Base-by-base conservation (phyloP, 2,113 vertebrate species). In the Halichoerus grypus region DNA sequence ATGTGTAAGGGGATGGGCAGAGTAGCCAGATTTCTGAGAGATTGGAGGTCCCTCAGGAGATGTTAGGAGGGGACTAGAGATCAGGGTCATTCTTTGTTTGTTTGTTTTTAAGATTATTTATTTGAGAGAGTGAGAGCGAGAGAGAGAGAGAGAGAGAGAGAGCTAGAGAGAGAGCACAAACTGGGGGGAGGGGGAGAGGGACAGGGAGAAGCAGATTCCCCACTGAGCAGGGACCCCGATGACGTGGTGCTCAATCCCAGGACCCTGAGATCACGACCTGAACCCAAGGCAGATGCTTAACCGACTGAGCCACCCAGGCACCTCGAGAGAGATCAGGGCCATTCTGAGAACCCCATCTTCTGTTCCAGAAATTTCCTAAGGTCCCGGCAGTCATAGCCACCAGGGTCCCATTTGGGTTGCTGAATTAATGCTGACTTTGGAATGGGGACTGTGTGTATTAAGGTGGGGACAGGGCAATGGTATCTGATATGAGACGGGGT, bases 1-100 rank as follows among this genome's bases (percentile, higher is more conserved):
- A 0, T 15, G 18, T 31, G 39, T 22, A 7, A 55, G 92, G 49
- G 0, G 0, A 8, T 2, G 1, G 8, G 28, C 5, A 3, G 0
- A 2, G 53, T 14, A 31, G 55, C 33, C 28, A 1, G 53, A 11
- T 57, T 81, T 42, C 16, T 28, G 42, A 39, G 42, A n/a, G 28
- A 36, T 0, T 84, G 36, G 72, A 42, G 31, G n/a, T 42, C 22
- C 51, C 77, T 26, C 24, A 1, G 31, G 49, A 28, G 6, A 36
- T 11, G 57, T 55, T 61, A 21, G 55, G 82, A 88, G n/a, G 22
- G 24, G 18, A 9, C 5, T 13, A 57, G 71, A 24, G 61, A 14
- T 15, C 55, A n/a, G 46, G 39, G 31, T 14, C 63, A 16, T 33
- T 67, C 14, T 33, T 33, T 33, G 63, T 31, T 65, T 24, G 22